Base-by-base conservation (phyloP, 1,140 invertebrate genomes). In the Aphaenogaster floridana region DNA sequence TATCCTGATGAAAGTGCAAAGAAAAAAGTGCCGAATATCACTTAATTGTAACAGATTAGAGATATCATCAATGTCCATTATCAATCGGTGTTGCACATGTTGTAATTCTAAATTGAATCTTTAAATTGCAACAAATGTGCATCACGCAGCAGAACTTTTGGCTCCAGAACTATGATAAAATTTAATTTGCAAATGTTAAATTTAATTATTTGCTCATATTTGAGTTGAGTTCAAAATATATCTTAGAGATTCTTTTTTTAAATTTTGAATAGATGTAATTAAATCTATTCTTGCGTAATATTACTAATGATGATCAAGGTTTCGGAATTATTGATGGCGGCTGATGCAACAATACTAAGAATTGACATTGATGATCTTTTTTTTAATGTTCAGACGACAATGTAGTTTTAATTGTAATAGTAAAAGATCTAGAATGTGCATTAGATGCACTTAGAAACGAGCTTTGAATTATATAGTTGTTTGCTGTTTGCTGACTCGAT, bases 401-500 rank as follows among this genome's bases (percentile, higher is more conserved):
- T 64, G 59, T 86, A 86, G 36, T 86, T 86, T 52, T 86, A 77
- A 79, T 52, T 13, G 8, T 79, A 86, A 50, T 64, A 66, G 8
- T 63, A 79, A 78, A 61, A 48, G 15, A 86, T 86, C 13, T 78
- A 86, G 74, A 64, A 57, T 36, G 74, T 79, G 83, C 83, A 64
- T 42, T 77, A 39, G 36, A 6, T 45, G 72, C 83, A 79, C 83
- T 61, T 79, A 79, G 71, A 15, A 34, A 66, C 17, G 83, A 86
- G 83, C 83, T 86, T 78, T 86, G 83, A 68, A 66, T 79, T 34
- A 78, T 64, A 61, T 84, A 57, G 54, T 74, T 86, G 61, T 86
- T 78, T 48, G 68, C 78, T 76, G 69, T 80, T 88, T 88, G 92
- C 92, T 94, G 93, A 94, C 92, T 93, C 92, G 90, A 94, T 94